These are phyloP conservation scores for Corythaeola cristata DNA, from an alignment of 2,113 vertebrate species.

Conservation along the genomic window DNA sequence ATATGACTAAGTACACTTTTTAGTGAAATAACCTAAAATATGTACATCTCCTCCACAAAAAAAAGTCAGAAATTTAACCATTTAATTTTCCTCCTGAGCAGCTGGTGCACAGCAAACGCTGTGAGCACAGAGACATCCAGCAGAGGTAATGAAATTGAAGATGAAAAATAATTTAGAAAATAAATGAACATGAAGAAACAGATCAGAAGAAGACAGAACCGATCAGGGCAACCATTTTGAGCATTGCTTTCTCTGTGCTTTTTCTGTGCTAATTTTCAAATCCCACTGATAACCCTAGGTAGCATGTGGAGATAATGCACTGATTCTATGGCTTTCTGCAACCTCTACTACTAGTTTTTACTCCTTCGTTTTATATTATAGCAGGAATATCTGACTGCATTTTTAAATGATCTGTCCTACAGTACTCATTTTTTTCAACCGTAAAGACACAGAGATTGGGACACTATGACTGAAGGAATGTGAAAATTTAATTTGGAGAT, in stretches of 20 bases:
- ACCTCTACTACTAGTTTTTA: not conserved
- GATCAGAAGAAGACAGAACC: not conserved
- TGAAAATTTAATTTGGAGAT: constrained; percentile 36
- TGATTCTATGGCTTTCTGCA: not conserved
- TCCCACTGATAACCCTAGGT: not conserved
- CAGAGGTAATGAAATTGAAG: not conserved
- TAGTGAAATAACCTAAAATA: not conserved
- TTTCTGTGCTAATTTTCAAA: not conserved
- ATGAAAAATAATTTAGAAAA: not conserved
- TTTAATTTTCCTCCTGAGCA: not conserved
- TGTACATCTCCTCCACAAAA: not conserved
- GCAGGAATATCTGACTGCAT: not conserved
- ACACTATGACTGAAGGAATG: not conserved
- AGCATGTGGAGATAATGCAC: not conserved
- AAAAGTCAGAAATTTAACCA: not conserved
- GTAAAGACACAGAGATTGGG: not conserved
- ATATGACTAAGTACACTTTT: not conserved
- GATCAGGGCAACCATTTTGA: not conserved
- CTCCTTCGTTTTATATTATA: not conserved
- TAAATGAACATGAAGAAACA: not conserved
- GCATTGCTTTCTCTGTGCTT: not conserved
- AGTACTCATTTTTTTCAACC: not conserved
- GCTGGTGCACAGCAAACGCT: not conserved
- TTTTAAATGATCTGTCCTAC: not conserved
- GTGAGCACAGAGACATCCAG: not conserved